Percentiles rank a stretch among this genome's conserved stretches.
These are phyloP conservation scores for Polymixis flavicincta DNA, from an alignment of 2,888 invertebrate genomes.

Conservation along the genomic window DNA sequence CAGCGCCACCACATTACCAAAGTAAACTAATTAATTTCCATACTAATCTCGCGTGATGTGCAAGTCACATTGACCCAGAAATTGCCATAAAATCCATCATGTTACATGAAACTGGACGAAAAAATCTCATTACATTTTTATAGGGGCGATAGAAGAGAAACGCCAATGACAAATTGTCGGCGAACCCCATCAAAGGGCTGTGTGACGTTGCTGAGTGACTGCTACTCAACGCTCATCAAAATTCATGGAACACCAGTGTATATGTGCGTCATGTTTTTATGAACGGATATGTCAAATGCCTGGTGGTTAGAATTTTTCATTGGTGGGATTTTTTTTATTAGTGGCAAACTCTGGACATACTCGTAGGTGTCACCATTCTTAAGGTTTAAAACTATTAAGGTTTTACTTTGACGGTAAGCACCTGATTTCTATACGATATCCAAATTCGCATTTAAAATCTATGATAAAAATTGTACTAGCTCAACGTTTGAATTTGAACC, in stretches of 20 bases:
- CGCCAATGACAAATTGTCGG: conserved; percentile 63
- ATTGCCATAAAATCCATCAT: conserved; percentile 62
- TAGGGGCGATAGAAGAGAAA: conserved; percentile 57
- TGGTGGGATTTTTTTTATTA: not conserved
- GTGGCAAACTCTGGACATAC: not conserved
- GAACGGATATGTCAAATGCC: conserved; percentile 35
- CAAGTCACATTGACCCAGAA: conserved; percentile 63
- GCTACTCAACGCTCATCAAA: conserved; percentile 72
- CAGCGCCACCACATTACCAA: conserved; percentile 3
- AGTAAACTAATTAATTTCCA: conserved; percentile 50
- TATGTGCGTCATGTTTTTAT: conserved; percentile 58
- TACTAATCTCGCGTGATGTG: conserved; percentile 45
- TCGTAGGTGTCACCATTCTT: not conserved
- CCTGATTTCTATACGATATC: too few species aligned
- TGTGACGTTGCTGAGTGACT: conserved; percentile 66
- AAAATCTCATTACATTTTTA: conserved; percentile 62
- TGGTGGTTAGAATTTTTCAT: conserved; percentile 16
- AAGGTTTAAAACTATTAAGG: not conserved
- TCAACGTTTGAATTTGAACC: not conserved
- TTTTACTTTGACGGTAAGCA: not conserved
- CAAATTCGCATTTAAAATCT: not conserved
- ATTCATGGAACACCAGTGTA: conserved; percentile 72
- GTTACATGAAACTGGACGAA: conserved; percentile 50
- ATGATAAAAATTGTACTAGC: not conserved
- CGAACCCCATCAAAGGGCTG: conserved; percentile 54